These are phyloP conservation scores for Osmerus eperlanus DNA, from an alignment of 2,113 vertebrate genomes.

Conservation along the genomic window DNA sequence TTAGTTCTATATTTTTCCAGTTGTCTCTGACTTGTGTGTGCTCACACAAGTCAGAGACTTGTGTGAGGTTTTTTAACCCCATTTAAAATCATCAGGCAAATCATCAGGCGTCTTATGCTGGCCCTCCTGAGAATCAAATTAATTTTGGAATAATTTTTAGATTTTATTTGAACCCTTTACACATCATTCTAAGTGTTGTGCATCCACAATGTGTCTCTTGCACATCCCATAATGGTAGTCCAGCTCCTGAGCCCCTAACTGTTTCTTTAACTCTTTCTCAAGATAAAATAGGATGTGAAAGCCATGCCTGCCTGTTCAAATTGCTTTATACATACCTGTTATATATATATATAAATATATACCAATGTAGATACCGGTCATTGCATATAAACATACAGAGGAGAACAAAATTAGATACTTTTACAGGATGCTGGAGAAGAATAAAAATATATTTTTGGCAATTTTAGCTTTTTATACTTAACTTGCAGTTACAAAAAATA, in stretches of 20 bases:
- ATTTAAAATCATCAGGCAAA: not conserved
- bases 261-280: conserved; percentile 67
- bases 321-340: conserved; percentile 83
- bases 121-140: not conserved
- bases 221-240: conserved; percentile 46
- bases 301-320: conserved; percentile 84
- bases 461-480: conserved; percentile 86
- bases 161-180: conserved; percentile 10
- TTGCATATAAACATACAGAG: conserved; percentile 73
- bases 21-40: conserved; percentile 28
- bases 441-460: conserved; percentile 81
- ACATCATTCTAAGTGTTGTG: conserved; percentile 45
- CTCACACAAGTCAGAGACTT: no score
- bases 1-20: conserved; percentile 23
- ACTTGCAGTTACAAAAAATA: conserved; percentile 76
- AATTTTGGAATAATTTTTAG: conserved; percentile 1
- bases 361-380: conserved; percentile 78
- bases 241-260: conserved; percentile 47
- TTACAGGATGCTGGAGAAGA: conserved; percentile 85
- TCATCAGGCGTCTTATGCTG: not conserved
- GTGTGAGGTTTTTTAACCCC: conserved; percentile 19
- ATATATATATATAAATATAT: conserved; percentile 63
- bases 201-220: conserved; percentile 76
- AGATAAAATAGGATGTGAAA: conserved; percentile 78
- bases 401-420: conserved; percentile 79